Evolutionary conservation across 2,113 vertebrate species (phyloP).

Genomic region (Micromys minutus): DNA sequence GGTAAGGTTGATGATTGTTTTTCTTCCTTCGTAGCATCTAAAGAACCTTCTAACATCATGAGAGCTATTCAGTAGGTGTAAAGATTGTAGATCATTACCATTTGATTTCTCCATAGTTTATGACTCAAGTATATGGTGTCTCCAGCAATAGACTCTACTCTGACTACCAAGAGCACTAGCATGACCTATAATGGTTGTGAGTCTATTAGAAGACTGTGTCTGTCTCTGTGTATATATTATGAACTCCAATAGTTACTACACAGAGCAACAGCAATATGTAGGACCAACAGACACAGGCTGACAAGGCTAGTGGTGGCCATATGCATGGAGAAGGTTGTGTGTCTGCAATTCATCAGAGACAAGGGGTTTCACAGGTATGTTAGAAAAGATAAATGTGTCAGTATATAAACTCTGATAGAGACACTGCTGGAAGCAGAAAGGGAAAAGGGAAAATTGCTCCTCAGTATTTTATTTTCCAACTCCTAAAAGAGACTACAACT

Average conservation of each 20-base stretch:
- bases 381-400: not conserved
- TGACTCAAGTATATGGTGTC: not conserved
- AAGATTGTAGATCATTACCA: not conserved
- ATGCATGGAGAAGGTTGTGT: too few relatives aligned
- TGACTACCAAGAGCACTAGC: not conserved
- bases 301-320: not conserved
- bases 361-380: not conserved
- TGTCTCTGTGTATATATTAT: too few relatives aligned
- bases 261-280: not conserved
- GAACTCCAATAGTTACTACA: not conserved
- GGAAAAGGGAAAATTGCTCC: not conserved
- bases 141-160: not conserved
- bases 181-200: not conserved
- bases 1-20: not conserved
- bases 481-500: not conserved
- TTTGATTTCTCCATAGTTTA: not conserved
- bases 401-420: not conserved
- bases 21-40: not conserved
- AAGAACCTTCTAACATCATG: not conserved
- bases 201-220: not conserved
- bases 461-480: constrained; percentile 3
- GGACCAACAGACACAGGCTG: not conserved
- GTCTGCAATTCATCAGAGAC: not conserved
- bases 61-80: not conserved
- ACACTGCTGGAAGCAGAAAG: not conserved